phyloP scores from a whole-genome alignment of 2,113 vertebrate species.

The Stigmatopora argus region DNA sequence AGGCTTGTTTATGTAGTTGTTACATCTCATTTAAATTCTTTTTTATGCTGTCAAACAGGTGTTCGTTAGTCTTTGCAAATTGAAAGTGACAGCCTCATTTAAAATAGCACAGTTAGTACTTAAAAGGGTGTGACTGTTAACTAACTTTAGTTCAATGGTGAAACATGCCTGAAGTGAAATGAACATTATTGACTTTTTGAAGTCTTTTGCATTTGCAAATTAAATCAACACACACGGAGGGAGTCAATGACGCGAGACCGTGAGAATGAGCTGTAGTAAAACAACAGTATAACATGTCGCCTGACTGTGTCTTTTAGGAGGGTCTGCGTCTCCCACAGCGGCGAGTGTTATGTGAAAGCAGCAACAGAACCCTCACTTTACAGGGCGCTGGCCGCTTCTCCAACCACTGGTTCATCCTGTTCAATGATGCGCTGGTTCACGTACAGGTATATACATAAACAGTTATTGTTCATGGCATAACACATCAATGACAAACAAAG shows the following conservation, averaged over 20 bases:
- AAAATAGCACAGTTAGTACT: background rate
- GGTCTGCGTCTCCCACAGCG: constrained; percentile 82
- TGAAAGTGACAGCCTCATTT: background rate
- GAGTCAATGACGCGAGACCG: background rate
- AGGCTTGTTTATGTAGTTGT: background rate
- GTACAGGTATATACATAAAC: constrained; percentile 77
- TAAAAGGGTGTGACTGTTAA: background rate
- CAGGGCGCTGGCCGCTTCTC: constrained; percentile 93
- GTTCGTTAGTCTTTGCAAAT: background rate
- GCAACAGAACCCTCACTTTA: constrained; percentile 81
- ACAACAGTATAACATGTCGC: background rate
- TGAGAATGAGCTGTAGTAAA: background rate
- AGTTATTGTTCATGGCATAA: background rate
- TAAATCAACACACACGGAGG: background rate
- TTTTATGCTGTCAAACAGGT: background rate
- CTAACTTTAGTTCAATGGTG: background rate
- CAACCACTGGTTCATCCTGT: constrained; percentile 95
- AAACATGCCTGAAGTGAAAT: background rate
- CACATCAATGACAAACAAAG: background rate
- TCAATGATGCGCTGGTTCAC: constrained; percentile 92
- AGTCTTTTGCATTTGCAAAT: background rate
- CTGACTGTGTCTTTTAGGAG: constrained; percentile 69
- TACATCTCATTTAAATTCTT: background rate
- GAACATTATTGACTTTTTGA: background rate
- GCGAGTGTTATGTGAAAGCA: constrained; percentile 89